These are phyloP conservation scores for Aramus guarauna DNA, from an alignment of 2,113 vertebrate species.

Conservation along the genomic window DNA sequence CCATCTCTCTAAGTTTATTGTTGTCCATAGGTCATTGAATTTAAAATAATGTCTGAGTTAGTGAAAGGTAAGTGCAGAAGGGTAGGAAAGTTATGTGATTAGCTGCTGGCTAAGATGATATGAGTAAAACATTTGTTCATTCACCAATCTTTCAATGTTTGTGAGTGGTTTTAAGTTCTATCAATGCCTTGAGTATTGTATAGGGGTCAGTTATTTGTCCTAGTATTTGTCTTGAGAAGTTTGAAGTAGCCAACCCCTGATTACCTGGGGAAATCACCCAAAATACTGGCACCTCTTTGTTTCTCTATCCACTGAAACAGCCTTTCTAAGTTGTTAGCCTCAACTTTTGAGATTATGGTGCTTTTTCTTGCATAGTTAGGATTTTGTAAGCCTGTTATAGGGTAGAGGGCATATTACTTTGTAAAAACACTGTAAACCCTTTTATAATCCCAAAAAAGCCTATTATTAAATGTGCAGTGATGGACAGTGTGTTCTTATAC, in stretches of 20 bases:
- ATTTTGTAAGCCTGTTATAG: not conserved
- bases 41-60: not conserved
- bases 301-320: not conserved
- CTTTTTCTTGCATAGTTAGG: not conserved
- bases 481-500: not conserved
- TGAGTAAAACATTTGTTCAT: not conserved
- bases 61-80: not conserved
- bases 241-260: not conserved
- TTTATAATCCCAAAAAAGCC: not conserved
- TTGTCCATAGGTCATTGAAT: not conserved
- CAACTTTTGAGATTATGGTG: not conserved
- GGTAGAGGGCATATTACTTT: not conserved
- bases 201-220: not conserved
- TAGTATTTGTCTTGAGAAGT: not conserved
- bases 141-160: not conserved
- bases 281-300: not conserved
- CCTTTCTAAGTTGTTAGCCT: not conserved
- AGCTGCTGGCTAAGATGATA: not conserved
- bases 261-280: not conserved
- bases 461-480: not conserved
- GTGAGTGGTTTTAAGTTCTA: not conserved
- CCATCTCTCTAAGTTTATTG: not conserved
- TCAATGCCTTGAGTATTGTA: rapidly evolving
- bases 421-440: not conserved
- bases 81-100: not conserved